phyloP scores from a whole-genome alignment of 2,797 vertebrate genomes.

The Halcyon smyrnensis region DNA sequence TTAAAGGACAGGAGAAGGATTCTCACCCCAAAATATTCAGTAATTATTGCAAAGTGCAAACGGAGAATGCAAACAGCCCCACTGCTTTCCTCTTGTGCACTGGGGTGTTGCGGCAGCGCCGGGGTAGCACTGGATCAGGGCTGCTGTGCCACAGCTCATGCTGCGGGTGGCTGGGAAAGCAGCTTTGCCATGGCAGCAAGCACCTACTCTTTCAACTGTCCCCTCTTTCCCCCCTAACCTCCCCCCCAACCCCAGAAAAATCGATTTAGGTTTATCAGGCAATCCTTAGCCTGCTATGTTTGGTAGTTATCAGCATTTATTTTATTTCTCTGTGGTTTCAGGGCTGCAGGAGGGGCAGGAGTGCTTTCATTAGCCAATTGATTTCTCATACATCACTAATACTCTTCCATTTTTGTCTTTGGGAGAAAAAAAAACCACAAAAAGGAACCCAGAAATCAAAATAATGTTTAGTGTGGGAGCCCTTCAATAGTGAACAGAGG shows the following conservation, averaged over 20 bases:
- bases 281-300: background rate
- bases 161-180: background rate
- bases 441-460: background rate
- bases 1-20: background rate
- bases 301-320: conserved; percentile 11
- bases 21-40: background rate
- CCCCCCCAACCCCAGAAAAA: background rate
- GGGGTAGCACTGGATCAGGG: fast-evolving
- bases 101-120: no score
- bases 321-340: conserved; percentile 12
- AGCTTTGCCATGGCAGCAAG: background rate
- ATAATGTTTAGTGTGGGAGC: no score
- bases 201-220: background rate
- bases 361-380: conserved; percentile 28
- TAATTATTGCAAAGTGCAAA: background rate
- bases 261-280: background rate
- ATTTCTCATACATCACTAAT: conserved; percentile 25
- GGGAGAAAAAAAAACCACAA: background rate
- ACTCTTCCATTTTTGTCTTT: background rate
- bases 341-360: background rate
- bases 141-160: background rate
- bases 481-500: background rate
- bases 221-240: background rate
- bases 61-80: background rate
- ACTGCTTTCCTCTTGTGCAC: background rate